Evolutionary conservation across 1,140 invertebrate genomes (phyloP), one percentile per base, ranked within the genome.

Genomic region (Ostrea denselamellosa): DNA sequence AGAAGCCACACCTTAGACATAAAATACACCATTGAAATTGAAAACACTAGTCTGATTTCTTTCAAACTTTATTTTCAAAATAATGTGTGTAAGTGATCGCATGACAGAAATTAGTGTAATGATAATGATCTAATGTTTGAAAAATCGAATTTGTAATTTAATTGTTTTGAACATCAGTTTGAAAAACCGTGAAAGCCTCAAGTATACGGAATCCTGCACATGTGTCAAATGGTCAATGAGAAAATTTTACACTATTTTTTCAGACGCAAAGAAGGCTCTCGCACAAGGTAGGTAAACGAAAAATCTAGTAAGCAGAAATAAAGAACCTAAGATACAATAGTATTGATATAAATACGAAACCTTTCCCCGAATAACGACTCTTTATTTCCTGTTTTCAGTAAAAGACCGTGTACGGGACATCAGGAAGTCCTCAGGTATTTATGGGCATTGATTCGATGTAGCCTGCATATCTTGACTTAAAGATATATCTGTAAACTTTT

Each of bases 211-310:
- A 58, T 62, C n/a, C 1, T 62, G n/a, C 14, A 62, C 56, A 7
- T 19, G 19, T 62, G 17, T 62, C n/a, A n/a, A 62, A 17, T 62
- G 17, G 17, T 62, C 17, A 62, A 17, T 34, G 25, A 34, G 22
- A 77, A 77, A 2, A 34, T 77, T 34, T 77, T 10, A 25, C 28
- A 0, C 14, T 77, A 77, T 28, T 77, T 34, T 77, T 34, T 44
- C 14, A 77, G 68, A 77, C 25, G 68, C 25, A 28, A 77, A 77
- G 68, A 77, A 77, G 28, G 68, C 68, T 34, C 12, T 77, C 25
- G 10, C 68, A 0, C 68, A 77, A 77, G 68, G 68, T 77, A 12
- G 28, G 68, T 28, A 28, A 9, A 77, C 25, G 14, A 71, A 25
- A 62, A 0, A 17, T 62, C n/a, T 62, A 62, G n/a, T n/a, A 12